Evolutionary conservation across 2,113 vertebrate genomes (phyloP), one percentile per base, ranked within the genome.

Genomic region (Prochilodus magdalenae): DNA sequence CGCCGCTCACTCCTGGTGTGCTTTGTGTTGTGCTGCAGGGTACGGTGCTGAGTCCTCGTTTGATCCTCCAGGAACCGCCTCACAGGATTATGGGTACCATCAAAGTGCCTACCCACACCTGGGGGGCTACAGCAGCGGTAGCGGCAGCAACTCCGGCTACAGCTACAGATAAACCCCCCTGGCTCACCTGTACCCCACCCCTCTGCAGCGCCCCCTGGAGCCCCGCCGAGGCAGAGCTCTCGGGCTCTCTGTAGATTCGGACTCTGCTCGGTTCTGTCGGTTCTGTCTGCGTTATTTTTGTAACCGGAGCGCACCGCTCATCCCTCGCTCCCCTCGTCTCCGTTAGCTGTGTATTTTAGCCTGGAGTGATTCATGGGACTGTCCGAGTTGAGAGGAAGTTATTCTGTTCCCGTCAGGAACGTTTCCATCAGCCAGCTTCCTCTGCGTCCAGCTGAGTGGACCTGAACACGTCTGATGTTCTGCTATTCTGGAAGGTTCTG

Each of bases 91-190:
- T 75, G 78, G 72, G 70, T 83, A 79, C 73, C 70, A 75, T 27
- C 85, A 86, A 75, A 79, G 83, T 1, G 79, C 84, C 30, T 88
- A 86, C 65, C 83, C 85, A 12, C 86, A 87, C 83, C 74, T 83
- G 13, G 84, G 86, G 0, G 84, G 81, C 75, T 87, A 85, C 77
- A 74, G 44, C 63, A 75, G 76, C 22, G 73, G 69, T 16, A 73
- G 20, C 55, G 33, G 60, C 49, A 82, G 16, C 22, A 69, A 51
- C 63, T 49, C 83, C 11, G 75, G 62, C 36, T 85, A 74, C 74
- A 78, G 67, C 63, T 87, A 83, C 78, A 87, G 80, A 78, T 87
- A 78, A 78, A 86, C 40, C 53, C 14, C 16, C 20, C n/a, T 26
- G 18, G 18, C 18, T 47, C 22, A 15, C 18, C n/a, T 18, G 29